These are phyloP conservation scores for Catharus bicknelli DNA, from an alignment of 2,113 vertebrate species.

Conservation along the genomic window DNA sequence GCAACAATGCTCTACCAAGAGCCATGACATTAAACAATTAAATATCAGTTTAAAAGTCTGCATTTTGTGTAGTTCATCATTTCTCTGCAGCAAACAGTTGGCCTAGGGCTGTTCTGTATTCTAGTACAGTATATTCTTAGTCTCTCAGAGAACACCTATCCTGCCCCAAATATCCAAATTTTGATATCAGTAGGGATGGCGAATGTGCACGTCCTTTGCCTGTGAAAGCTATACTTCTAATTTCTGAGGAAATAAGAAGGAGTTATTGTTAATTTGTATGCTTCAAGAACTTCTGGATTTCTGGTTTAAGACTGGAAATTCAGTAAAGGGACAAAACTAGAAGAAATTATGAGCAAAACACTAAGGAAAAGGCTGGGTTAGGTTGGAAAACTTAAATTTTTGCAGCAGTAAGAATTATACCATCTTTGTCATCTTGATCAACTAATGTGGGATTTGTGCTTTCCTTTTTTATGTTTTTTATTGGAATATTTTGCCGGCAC, in stretches of 20 bases:
- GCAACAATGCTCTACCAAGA: slow-evolving; percentile 96
- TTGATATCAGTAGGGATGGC: not conserved
- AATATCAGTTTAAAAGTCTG: slow-evolving; percentile 93
- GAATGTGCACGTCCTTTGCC: not conserved
- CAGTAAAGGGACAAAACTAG: not conserved
- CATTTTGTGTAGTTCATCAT: slow-evolving; percentile 90
- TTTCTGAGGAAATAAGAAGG: not conserved
- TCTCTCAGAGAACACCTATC: not conserved
- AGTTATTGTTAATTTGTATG: not conserved
- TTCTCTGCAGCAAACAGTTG: slow-evolving; percentile 65
- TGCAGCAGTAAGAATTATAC: not conserved
- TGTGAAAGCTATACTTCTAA: not conserved
- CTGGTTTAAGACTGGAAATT: not conserved
- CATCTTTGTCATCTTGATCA: not conserved
- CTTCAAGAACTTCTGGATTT: not conserved
- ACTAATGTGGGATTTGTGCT: not conserved
- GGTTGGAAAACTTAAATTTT: not conserved
- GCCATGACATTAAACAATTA: slow-evolving; percentile 97
- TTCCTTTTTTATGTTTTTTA: not conserved
- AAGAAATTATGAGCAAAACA: not conserved
- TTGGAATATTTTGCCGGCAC: not conserved
- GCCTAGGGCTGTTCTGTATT: slow-evolving; percentile 49
- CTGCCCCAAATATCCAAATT: not conserved
- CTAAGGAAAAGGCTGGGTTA: not conserved
- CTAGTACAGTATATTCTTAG: slow-evolving; percentile 7